Conservation (phyloP, 1,140 invertebrate genomes). For the Galendromus occidentalis region DNA sequence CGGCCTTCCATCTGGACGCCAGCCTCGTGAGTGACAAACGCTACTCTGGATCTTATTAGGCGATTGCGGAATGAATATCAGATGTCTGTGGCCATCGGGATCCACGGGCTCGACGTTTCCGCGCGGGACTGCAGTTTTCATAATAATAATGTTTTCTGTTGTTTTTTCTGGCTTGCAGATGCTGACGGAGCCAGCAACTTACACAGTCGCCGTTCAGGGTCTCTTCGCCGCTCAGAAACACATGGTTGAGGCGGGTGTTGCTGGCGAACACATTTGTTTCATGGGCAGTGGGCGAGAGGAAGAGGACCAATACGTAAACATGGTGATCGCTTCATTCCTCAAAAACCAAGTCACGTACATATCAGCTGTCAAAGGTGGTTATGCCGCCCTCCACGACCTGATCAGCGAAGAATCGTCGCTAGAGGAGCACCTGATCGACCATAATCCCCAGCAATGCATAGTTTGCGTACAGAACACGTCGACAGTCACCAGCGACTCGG, state of each 20-base stretch:
- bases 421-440: slow-evolving; percentile 23
- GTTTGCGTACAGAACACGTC: slow-evolving; percentile 18
- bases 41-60: neutral
- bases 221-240: slow-evolving; percentile 71
- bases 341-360: slow-evolving; percentile 83
- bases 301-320: slow-evolving; percentile 89
- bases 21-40: slow-evolving; percentile 43
- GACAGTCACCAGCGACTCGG: neutral
- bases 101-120: neutral
- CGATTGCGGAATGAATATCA: slow-evolving; percentile 8
- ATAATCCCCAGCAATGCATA: slow-evolving; percentile 23
- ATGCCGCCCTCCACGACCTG: slow-evolving; percentile 35
- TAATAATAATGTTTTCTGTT: neutral
- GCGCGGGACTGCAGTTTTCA: neutral
- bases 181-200: slow-evolving; percentile 83
- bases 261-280: slow-evolving; percentile 90
- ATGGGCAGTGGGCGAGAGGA: slow-evolving; percentile 82
- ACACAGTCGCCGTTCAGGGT: slow-evolving; percentile 81
- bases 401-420: slow-evolving; percentile 20
- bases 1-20: slow-evolving; percentile 92
- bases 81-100: neutral
- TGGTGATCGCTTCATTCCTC: slow-evolving; percentile 92
- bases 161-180: slow-evolving; percentile 35
- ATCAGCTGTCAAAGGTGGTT: slow-evolving; percentile 75
- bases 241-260: slow-evolving; percentile 65